Evolutionary conservation across 2,888 invertebrate genomes (phyloP).

Genomic region (Agonopterix heracliana): DNA sequence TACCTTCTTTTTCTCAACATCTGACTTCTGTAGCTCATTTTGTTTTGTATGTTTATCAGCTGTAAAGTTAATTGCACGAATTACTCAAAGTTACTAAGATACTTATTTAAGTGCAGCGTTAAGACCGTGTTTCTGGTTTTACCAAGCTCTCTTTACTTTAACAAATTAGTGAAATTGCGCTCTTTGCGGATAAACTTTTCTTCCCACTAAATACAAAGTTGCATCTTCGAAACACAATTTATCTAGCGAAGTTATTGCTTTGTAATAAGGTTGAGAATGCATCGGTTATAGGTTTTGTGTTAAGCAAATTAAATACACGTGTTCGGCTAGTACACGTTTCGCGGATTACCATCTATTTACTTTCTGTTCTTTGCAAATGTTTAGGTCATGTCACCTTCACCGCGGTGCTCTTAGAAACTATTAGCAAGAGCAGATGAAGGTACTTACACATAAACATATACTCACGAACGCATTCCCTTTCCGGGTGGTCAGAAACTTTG

Average conservation of each 20-base stretch:
- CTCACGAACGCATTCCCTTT: too few relatives aligned
- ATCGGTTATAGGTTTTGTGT: neutral
- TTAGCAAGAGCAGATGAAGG: neutral
- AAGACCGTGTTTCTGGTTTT: neutral
- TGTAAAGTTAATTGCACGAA: too few relatives aligned
- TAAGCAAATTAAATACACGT: slow-evolving; percentile 1
- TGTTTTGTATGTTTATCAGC: too few relatives aligned
- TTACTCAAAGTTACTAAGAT: too few relatives aligned
- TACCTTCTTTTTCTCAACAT: too few relatives aligned
- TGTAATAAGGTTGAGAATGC: neutral
- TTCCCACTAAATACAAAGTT: slow-evolving; percentile 13
- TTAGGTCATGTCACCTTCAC: slow-evolving; percentile 21
- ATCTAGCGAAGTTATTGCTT: neutral
- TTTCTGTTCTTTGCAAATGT: slow-evolving; percentile 25
- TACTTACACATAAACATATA: neutral
- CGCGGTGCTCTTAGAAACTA: neutral
- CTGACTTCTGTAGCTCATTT: too few relatives aligned
- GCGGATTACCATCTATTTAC: slow-evolving; percentile 30
- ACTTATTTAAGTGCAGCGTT: neutral
- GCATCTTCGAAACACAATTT: neutral
- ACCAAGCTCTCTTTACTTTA: slow-evolving; percentile 15
- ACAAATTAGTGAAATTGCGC: slow-evolving; percentile 34
- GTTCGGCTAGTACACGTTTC: slow-evolving; percentile 24
- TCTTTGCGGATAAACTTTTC: slow-evolving; percentile 25
- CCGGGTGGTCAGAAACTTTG: too few relatives aligned